phyloP scores from a whole-genome alignment of 2,797 vertebrate species.

The Rhinophrynus dorsalis region DNA sequence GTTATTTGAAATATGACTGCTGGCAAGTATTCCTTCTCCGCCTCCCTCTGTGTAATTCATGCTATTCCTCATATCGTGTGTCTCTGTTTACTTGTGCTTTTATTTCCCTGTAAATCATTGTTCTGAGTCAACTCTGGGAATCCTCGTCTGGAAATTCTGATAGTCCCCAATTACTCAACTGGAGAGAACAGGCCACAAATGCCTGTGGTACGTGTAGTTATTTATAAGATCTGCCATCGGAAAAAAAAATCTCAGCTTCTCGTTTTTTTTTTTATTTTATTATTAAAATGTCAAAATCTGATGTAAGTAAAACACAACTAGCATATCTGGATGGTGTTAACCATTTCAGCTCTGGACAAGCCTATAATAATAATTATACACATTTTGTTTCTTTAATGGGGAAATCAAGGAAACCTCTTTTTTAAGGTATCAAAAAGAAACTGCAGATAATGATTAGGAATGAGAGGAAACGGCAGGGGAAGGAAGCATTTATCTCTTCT shows the following conservation, averaged over 20 bases:
- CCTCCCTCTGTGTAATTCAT: too few relatives aligned
- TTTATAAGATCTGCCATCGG: conserved; percentile 35
- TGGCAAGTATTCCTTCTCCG: too few relatives aligned
- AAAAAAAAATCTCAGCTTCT: conserved; percentile 22
- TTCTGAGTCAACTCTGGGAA: conserved; percentile 33
- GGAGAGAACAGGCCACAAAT: conserved; percentile 37
- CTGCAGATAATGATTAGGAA: background rate
- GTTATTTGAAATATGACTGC: too few relatives aligned
- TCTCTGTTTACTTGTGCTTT: conserved; percentile 30
- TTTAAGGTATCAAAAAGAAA: background rate
- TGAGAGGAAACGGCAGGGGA: too few relatives aligned
- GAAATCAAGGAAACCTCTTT: too few relatives aligned
- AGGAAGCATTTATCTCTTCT: too few relatives aligned
- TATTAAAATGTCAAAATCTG: conserved; percentile 46
- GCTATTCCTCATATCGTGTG: background rate
- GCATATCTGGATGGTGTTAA: conserved; percentile 41
- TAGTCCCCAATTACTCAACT: conserved; percentile 38
- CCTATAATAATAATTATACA: conserved; percentile 8
- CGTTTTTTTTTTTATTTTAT: conserved; percentile 35
- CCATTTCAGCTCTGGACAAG: conserved; percentile 21
- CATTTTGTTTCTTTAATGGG: too few relatives aligned
- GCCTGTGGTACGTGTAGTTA: conserved; percentile 26
- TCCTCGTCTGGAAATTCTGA: conserved; percentile 44
- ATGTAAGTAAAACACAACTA: conserved; percentile 39
- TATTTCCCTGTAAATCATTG: conserved; percentile 21